Evolutionary conservation across 2,113 vertebrate species (phyloP), one percentile per base, ranked within the genome.

Genomic region (Donacobius atricapilla): DNA sequence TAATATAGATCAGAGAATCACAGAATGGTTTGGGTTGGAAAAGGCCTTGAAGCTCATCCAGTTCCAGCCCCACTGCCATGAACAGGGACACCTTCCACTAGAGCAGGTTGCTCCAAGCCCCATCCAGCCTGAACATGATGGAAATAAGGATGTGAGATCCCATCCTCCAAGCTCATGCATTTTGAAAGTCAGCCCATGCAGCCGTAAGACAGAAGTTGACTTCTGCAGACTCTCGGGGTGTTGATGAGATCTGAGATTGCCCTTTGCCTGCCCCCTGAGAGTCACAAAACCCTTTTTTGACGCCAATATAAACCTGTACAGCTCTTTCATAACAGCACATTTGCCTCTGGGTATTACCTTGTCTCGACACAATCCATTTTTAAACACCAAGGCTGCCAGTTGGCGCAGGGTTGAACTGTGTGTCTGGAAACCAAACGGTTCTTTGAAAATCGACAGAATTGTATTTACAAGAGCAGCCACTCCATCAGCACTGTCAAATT

Each of bases 301-400:
- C 84, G 88, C 78, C 28, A 68, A 28, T 86, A 79, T 56, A 87
- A 87, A 89, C 78, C 73, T 87, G 58, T 44, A 64, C 47, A 68
- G 77, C 89, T 93, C 79, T 92, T 94, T 94, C 90, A 39, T 81
- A 94, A 66, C 57, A 89, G 63, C 64, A 77, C 76, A 53, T 93
- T 95, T 95, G 79, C 97, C 76, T 95, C 83, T n/a, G 71, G 79
- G 87, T 89, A 88, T 91, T 89, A 78, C 91, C 85, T 93, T 87
- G 92, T 92, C 91, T 96, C 54, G 9, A 91, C 89, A 86, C 65
- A 90, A 92, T 87, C 87, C 78, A 54, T 93, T 96, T 93, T 92
- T 91, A 95, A 93, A 89, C 87, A 90, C 80, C 83, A 89, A 90
- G 92, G 69, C 86, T 93, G 88, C 86, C 95, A 60, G 80, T 94